Base-by-base conservation (phyloP, 2,888 invertebrate species). In the Stratiomys singularior region DNA sequence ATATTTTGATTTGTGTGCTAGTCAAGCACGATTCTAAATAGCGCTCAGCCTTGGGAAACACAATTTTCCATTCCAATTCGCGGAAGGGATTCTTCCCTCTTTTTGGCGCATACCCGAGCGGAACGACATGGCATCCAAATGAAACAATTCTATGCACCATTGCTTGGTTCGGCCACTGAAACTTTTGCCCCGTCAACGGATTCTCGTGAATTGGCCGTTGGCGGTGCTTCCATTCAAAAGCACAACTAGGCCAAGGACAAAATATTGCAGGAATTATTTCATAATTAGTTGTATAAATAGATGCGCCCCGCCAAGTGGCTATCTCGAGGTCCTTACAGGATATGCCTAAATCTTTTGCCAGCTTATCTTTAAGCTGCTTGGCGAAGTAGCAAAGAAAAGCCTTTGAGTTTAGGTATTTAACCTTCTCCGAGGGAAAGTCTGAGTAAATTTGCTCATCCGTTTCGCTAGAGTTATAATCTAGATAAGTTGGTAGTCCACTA, bases 1-100 rank as follows among this genome's bases (percentile, higher is more conserved):
- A 92, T 78, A 93, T 90, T 79, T 93, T 90, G 63, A 92, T 90
- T 82, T 95, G 95, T 0, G 92, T 89, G 83, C 91, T 91, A 0
- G 91, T 90, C 83, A 95, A 88, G 81, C 91, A 91, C 18, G 91
- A 91, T 84, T 95, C 93, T 80, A 96, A 87, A 83, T 91, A 93
- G 27, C 91, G 89, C 85, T 95, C 94, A 0, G 93, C 94, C 76
- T 92, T 91, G 0, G 94, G 94, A 83, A 94, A 95, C 56, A 90
- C 89, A 1, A 95, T 88, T 85, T 92, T 92, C 95, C 95, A 96
- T 85, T 95, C 94, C 23, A 94, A 86, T 78, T 91, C 89, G 69
- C 90, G 89, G 44, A 91, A 89, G 0, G 89, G 87, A 84, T 93
- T 93, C 21, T 86, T 84, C 1, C 90, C 89, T 76, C 90, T 88